Conservation (phyloP, 1,140 invertebrate genomes). For the Euschistus heros region DNA sequence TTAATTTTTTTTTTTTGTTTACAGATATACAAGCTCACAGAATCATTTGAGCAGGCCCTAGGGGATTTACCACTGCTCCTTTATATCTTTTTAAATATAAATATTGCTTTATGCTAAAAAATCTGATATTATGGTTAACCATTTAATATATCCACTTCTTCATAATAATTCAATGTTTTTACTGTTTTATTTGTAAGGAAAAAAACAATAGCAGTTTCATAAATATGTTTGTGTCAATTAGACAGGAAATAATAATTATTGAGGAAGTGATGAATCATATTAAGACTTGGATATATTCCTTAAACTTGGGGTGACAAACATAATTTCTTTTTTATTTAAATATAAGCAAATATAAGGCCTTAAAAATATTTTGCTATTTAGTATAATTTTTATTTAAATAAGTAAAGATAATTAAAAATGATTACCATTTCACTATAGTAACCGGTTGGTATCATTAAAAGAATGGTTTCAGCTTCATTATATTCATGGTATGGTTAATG, state of each 20-base stretch:
- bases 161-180: neutral
- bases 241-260: neutral
- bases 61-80: conserved; percentile 16
- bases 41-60: conserved; percentile 3
- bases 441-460: no score
- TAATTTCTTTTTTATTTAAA: no score
- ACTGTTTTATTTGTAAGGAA: neutral
- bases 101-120: neutral
- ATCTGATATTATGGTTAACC: conserved; percentile 1
- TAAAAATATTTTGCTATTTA: no score
- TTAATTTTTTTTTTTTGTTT: neutral
- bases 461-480: no score
- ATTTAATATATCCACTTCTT: neutral
- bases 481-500: no score
- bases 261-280: neutral
- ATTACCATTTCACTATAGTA: no score
- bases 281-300: no score
- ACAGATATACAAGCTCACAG: conserved; percentile 5
- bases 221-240: neutral
- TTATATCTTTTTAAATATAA: neutral
- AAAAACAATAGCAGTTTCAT: neutral
- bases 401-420: no score
- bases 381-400: no score
- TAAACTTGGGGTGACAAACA: no score
- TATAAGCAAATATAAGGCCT: no score